A percentile compares a stretch with the other conserved stretches of the same genome.
phyloP scores from a whole-genome alignment of 2,797 vertebrate genomes.

The Cichlasoma orientale region DNA sequence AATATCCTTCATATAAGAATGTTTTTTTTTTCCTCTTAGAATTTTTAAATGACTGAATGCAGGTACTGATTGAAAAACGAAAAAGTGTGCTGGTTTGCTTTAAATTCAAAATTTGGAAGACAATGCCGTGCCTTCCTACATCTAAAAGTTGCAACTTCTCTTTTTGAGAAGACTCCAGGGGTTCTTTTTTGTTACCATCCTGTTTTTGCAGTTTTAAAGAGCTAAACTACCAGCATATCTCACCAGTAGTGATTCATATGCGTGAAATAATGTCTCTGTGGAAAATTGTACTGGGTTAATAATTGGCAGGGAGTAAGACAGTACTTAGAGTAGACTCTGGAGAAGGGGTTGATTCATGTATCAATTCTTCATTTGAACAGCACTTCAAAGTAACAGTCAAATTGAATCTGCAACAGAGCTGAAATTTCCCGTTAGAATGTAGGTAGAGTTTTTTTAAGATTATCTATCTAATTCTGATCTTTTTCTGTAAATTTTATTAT shows the following conservation, averaged over 20 bases:
- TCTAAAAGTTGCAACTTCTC: not conserved
- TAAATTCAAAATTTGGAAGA: not conserved
- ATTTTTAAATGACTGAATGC: not conserved
- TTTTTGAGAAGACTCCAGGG: not conserved
- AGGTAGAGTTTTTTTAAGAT: not conserved
- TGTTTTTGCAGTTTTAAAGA: slow-evolving; percentile 28
- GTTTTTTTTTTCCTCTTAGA: not conserved
- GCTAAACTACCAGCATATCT: slow-evolving; percentile 18
- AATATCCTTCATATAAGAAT: not conserved
- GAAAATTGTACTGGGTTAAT: slow-evolving; percentile 57
- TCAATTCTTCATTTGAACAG: slow-evolving; percentile 65
- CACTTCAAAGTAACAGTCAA: slow-evolving; percentile 56
- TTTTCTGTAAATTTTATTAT: not conserved
- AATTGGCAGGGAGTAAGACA: slow-evolving; percentile 62
- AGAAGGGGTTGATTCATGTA: slow-evolving; percentile 63
- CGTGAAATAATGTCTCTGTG: slow-evolving; percentile 57
- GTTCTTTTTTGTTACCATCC: not conserved
- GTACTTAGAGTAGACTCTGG: slow-evolving; percentile 55
- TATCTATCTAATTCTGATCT: not conserved
- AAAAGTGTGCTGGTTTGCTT: not conserved
- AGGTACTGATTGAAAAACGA: too few species aligned
- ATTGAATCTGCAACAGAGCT: slow-evolving; percentile 30
- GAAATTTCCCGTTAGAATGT: not conserved
- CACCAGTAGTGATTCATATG: slow-evolving; percentile 33
- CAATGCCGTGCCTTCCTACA: not conserved